Percentiles rank a stretch among this genome's conserved stretches.
Evolutionary conservation across 2,888 invertebrate genomes (phyloP).

Genomic region (Drosophila kokeensis): DNA sequence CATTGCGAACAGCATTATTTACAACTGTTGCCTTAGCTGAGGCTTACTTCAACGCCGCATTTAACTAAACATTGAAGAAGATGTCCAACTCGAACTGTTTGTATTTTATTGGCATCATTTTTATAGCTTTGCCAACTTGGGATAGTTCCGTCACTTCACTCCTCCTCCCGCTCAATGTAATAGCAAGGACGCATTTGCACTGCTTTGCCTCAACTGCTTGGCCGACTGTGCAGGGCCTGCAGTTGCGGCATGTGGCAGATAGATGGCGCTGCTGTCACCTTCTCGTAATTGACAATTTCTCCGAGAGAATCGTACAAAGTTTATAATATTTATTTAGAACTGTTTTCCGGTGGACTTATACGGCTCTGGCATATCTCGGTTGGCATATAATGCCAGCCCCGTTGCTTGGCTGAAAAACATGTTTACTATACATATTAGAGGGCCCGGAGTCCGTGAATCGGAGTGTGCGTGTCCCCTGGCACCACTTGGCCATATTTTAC

Average conservation of each 20-base stretch:
- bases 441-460: conserved; percentile 4
- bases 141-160: conserved; percentile 9
- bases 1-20: not conserved
- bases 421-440: conserved; percentile 21
- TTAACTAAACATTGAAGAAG: not conserved
- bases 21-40: no score
- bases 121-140: not conserved
- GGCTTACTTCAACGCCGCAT: not conserved
- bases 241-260: conserved; percentile 23
- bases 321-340: conserved; percentile 27
- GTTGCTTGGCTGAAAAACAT: conserved; percentile 23
- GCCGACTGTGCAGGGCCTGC: not conserved
- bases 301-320: conserved; percentile 10
- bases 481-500: conserved; percentile 76
- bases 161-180: not conserved
- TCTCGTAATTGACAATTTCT: not conserved
- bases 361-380: conserved; percentile 9
- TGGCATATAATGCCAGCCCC: not conserved
- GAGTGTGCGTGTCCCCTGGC: conserved; percentile 52
- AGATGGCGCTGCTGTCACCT: conserved; percentile 56
- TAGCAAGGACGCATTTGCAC: conserved; percentile 71
- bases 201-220: conserved; percentile 58
- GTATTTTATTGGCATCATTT: conserved; percentile 16
- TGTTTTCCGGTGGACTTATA: conserved; percentile 36
- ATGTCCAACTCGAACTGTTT: not conserved